Evolutionary conservation across 2,888 invertebrate genomes (phyloP), one percentile per base, ranked within the genome.

Genomic region (Uloborus plumipes): DNA sequence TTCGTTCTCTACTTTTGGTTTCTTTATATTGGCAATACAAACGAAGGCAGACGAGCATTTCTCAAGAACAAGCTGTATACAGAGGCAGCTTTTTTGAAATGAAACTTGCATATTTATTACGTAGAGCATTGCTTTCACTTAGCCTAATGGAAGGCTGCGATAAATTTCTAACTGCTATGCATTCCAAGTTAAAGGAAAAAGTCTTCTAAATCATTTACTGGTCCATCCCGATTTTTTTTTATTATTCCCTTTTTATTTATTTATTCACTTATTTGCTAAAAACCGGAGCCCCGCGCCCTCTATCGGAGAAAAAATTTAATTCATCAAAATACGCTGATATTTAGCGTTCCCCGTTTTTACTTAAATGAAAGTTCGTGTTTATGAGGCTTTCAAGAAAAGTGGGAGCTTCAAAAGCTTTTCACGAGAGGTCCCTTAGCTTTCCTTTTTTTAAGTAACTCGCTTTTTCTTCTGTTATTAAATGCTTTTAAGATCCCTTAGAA

Each of bases 271-370:
- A 62, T 66, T 66, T 67, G 50, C 51, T 6, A 31, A 49, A 55
- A 39, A 73, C 31, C 31, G 31, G 31, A 31, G 31, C 4, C 31
- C 31, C 31, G 58, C 77, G 77, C 77, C 77, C 77, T 71, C 77
- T 77, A 64, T 64, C 64, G 77, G 70, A 31, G 22, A 55, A 77
- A 64, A 77, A 77, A 77, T 77, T 77, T 77, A 77, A 77, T 77
- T 77, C 70, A 77, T 77, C 77, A 77, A 77, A 77, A 77, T 77
- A 77, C 62, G 62, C 70, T 77, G 77, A 70, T 77, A 77, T 77
- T 77, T 77, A 77, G 64, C 47, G 62, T 70, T 67, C 62, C 31
- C 61, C 76, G 76, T 76, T 76, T 76, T 76, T 77, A 70, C 77
- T 70, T 77, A 64, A 77, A 77, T 70, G 70, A 70, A 77, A 70